Conservation (phyloP, 2,797 vertebrate genomes). For the Acrossocheilus wenchowensis region DNA sequence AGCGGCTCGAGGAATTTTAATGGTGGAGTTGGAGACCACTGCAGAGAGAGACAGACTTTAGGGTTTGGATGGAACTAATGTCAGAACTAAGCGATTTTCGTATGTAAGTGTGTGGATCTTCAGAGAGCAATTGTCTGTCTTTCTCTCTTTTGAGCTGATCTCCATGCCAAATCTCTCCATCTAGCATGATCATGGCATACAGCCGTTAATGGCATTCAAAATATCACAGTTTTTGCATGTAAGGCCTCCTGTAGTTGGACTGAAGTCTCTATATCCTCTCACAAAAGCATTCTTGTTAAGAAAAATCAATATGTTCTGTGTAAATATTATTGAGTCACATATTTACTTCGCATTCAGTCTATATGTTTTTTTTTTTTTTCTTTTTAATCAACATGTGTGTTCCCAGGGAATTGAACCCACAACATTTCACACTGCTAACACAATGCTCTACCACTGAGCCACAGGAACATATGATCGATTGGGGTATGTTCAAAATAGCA, state of each 20-base stretch:
- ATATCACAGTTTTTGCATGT: slow-evolving; percentile 62
- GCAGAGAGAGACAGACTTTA: slow-evolving; percentile 15
- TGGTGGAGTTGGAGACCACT: slow-evolving; percentile 20
- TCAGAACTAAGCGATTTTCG: slow-evolving; percentile 14
- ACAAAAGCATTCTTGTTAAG: not conserved
- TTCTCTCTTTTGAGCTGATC: slow-evolving; percentile 9
- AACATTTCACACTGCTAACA: no score
- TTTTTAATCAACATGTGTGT: no score
- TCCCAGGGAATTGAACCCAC: no score
- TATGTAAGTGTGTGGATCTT: slow-evolving; percentile 23
- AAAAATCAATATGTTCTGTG: not conserved
- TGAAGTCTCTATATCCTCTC: not conserved
- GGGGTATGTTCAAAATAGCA: no score
- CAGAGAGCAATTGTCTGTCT: not conserved
- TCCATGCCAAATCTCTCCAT: slow-evolving; percentile 24
- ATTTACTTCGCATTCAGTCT: no score
- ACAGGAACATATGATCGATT: no score
- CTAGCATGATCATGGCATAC: slow-evolving; percentile 73
- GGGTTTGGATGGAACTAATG: slow-evolving; percentile 4
- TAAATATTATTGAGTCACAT: not conserved
- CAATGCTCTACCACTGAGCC: no score
- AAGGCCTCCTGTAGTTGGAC: not conserved
- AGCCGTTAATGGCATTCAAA: slow-evolving; percentile 74
- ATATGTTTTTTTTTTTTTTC: no score
- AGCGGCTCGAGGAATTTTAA: slow-evolving; percentile 36